Base-by-base conservation (phyloP, 2,888 invertebrate species). In the Fragum whitleyi region DNA sequence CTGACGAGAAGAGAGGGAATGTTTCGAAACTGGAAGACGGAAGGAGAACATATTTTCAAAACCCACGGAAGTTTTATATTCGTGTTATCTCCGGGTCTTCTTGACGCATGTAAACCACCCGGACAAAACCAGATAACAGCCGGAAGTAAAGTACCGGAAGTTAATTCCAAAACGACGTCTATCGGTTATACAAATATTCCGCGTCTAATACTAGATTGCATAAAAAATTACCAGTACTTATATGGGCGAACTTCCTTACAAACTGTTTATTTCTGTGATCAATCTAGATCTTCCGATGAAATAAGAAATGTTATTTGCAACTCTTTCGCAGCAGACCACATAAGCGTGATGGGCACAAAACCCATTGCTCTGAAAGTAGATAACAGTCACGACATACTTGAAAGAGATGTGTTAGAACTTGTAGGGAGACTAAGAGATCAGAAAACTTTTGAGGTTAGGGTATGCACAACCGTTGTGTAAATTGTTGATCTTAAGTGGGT, bases 11-110 rank as follows among this genome's bases (percentile, higher is more conserved):
- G n/a, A 9, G 36, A 42, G 21, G 65, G 36, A 42, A 65, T 65
- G 65, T 21, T 65, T 16, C 19, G 36, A 42, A 65, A 65, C 42
- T 65, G 65, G 65, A 65, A 36, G 9, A 21, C 65, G 42, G 65
- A 65, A 42, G 65, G 65, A 11, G 65, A 65, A 26, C 19, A 26
- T n/a, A 23, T 65, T 21, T 65, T 36, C 11, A 65, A 65, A 19
- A 23, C 42, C 1, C 36, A 42, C 42, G 26, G 42, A 39, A 39
- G 19, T 26, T 65, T 65, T 42, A 19, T 65, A 26, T 65, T 65
- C 42, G 65, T 65, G 6, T 65, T 65, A 65, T 65, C 65, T 21
- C 65, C 14, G 7, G 26, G 42, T 42, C 42, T 65, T 6, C 23
- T 65, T 6, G 14, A 65, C 21, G 65, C 42, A 1, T 65, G 65